These are phyloP conservation scores for Ctenopoma kingsleyae DNA, from an alignment of 2,797 vertebrate genomes.

Conservation along the genomic window DNA sequence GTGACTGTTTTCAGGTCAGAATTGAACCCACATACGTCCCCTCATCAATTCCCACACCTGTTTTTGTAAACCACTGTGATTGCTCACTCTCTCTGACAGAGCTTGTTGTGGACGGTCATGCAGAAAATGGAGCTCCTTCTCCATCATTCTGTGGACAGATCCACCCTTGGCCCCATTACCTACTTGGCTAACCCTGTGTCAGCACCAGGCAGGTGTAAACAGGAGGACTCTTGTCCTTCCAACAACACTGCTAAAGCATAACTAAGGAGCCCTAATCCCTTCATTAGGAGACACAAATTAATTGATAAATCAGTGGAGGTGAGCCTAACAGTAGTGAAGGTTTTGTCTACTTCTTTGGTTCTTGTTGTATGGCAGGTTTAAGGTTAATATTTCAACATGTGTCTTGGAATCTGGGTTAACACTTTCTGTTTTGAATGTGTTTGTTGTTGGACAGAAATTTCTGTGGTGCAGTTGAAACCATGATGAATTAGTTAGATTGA, in stretches of 20 bases:
- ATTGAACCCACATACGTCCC: slow-evolving; percentile 34
- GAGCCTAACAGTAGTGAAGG: slow-evolving; percentile 20
- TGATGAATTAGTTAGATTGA: not conserved
- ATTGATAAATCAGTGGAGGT: slow-evolving; percentile 41
- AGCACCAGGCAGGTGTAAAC: slow-evolving; percentile 59
- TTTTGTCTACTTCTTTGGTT: slow-evolving; percentile 16
- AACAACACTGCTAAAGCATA: slow-evolving; percentile 22
- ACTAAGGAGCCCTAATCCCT: slow-evolving; percentile 1
- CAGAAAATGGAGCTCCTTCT: slow-evolving; percentile 63
- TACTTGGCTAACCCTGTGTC: slow-evolving; percentile 56
- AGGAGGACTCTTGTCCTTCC: slow-evolving; percentile 23
- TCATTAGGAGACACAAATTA: slow-evolving; percentile 28
- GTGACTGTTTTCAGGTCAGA: slow-evolving; percentile 16
- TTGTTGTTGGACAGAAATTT: not conserved
- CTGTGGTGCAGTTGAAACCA: not conserved
- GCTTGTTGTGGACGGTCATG: slow-evolving; percentile 51
- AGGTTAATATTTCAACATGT: not conserved
- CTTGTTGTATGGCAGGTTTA: not conserved
- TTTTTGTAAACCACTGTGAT: slow-evolving; percentile 54
- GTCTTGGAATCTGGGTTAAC: not conserved
- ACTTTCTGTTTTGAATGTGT: too few species aligned
- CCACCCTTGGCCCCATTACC: slow-evolving; percentile 55
- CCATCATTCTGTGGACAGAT: slow-evolving; percentile 54
- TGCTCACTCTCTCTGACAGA: slow-evolving; percentile 33
- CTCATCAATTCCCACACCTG: slow-evolving; percentile 30